Conservation (phyloP, 2,888 invertebrate genomes). For the Glyphotaelius pellucidus region DNA sequence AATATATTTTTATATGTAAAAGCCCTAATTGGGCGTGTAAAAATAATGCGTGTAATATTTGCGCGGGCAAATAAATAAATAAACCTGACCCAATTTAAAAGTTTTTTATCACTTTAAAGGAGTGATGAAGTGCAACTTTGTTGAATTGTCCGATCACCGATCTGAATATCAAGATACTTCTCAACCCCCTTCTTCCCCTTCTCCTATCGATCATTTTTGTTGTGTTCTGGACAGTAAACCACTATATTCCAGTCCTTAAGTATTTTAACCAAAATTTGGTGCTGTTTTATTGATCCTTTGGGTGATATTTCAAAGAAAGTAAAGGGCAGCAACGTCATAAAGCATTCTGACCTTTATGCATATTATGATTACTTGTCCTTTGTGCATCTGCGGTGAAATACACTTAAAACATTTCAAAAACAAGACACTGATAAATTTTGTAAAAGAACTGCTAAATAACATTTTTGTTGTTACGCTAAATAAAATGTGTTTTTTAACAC, state of each 20-base stretch:
- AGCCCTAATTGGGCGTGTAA: too few species aligned
- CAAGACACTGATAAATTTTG: background rate
- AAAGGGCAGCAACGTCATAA: background rate
- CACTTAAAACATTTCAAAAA: conserved; percentile 3
- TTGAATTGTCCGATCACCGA: too few species aligned
- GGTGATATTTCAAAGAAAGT: background rate
- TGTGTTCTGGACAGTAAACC: background rate
- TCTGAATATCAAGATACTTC: too few species aligned
- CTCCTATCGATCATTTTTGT: background rate
- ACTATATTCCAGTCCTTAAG: background rate
- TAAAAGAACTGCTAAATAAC: background rate
- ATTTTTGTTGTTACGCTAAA: too few species aligned
- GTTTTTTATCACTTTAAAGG: too few species aligned
- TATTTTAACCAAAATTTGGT: background rate
- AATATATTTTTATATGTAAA: too few species aligned
- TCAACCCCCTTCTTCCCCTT: background rate
- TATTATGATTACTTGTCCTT: conserved; percentile 4
- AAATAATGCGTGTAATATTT: too few species aligned
- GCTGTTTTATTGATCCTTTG: background rate
- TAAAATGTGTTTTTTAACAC: background rate
- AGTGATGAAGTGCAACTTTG: too few species aligned
- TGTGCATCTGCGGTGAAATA: conserved; percentile 15
- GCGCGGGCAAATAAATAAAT: too few species aligned
- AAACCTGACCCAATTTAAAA: too few species aligned
- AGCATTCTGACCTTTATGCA: background rate